Percentiles rank a stretch among this genome's conserved stretches.
phyloP scores from a whole-genome alignment of 1,140 invertebrate genomes.

The Brachionus plicatilis region DNA sequence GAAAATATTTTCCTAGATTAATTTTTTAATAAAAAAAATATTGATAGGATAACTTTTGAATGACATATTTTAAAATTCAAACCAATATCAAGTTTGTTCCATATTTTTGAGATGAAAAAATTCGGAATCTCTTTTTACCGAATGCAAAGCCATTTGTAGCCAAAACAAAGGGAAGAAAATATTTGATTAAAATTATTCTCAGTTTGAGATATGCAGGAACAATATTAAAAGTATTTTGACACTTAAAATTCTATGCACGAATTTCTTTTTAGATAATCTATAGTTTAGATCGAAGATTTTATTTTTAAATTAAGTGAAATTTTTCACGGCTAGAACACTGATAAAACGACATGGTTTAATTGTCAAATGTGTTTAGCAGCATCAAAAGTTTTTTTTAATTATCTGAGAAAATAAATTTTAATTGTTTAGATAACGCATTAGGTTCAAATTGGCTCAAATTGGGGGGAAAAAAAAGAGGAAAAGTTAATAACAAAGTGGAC shows the following conservation, averaged over 20 bases:
- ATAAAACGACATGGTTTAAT: not conserved
- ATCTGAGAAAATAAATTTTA: not conserved
- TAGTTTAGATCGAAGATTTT: not conserved
- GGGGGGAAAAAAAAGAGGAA: not conserved
- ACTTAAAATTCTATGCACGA: not conserved
- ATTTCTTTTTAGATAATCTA: not conserved
- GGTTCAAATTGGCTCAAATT: not conserved
- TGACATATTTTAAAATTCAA: not conserved
- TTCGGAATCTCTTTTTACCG: not conserved
- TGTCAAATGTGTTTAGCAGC: not conserved
- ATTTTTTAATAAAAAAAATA: too few relatives aligned
- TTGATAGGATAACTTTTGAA: not conserved
- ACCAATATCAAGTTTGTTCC: not conserved
- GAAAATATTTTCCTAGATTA: too few relatives aligned
- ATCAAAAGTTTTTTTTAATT: constrained; percentile 3
- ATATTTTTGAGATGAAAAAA: not conserved
- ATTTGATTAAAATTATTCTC: not conserved
- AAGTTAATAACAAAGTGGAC: not conserved
- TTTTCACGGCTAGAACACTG: not conserved
- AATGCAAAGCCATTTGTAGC: not conserved
- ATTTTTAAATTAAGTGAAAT: not conserved
- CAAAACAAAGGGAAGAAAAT: not conserved
- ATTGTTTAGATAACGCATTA: not conserved
- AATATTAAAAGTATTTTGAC: not conserved
- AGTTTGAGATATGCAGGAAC: not conserved